Base-by-base conservation (phyloP, 2,888 invertebrate genomes). In the Thereva unica region DNA sequence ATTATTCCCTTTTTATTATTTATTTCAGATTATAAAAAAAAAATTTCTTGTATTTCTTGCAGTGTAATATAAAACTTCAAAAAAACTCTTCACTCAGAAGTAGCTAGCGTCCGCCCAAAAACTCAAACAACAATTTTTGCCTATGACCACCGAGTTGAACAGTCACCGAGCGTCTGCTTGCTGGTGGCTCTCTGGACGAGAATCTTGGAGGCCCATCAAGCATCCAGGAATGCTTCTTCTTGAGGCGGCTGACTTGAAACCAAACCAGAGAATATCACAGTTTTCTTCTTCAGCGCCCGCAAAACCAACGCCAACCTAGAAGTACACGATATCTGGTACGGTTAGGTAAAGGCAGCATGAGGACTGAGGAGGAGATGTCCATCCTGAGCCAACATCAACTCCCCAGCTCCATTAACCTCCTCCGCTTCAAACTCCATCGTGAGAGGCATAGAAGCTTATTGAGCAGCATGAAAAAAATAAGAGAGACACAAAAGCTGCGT, bases 161-260 rank as follows among this genome's bases (percentile, higher is more conserved):
- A 72, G 73, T 72, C 73, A 71, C 71, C 71, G 72, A 72, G 71
- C 72, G 72, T 73, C 73, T 73, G 72, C 68, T 65, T 67, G 66
- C 49, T 47, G 38, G 50, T 10, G 34, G 50, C 10, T 54, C 44
- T 54, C 55, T 64, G 45, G 35, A 57, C 35, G 65, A 45, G 56
- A 59, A 57, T 67, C 65, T 40, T 64, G 42, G 53, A 47, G 37
- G 38, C 63, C 61, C 41, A 23, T 23, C 23, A 23, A 23, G 40
- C 49, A 59, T 59, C 59, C 59, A 59, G 59, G 59, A 59, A 59
- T 49, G 59, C 42, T 59, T 59, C 59, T 59, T 59, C 23, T 23
- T 23, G 23, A 23, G 12, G 47, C 38, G 38, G 59, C 38, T 37
- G 56, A 56, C 37, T 56, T 44, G 49, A 59, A 23, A 23, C 23